Evolutionary conservation across 2,113 vertebrate species (phyloP), one percentile per base, ranked within the genome.

Genomic region (Zosterops lateralis): DNA sequence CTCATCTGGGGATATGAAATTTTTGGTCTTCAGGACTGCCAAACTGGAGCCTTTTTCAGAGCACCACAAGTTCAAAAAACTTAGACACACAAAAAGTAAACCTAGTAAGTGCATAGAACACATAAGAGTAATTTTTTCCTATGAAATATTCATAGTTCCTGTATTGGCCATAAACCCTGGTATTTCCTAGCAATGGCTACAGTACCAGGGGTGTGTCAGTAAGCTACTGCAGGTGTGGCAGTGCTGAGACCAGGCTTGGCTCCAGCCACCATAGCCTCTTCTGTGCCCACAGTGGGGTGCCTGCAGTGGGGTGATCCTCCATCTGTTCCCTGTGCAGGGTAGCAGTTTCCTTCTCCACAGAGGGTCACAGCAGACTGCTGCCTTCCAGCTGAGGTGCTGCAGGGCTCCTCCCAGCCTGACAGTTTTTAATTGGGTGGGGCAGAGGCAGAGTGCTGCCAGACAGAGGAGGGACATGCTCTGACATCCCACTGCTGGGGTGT

Each of bases 401-500:
- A 29, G 3, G 1, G 48, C 32, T 86, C 20, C 20, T 45, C 60
- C 50, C 64, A 73, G 1, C 25, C 22, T 22, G 13, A 26, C 17
- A 57, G 11, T 5, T 67, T 61, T 38, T 34, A 29, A 6, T 0
- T 6, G 31, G 6, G 6, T 16, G 22, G 2, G 2, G 54, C 58
- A 58, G 48, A 1, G 2, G 74, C 66, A 48, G 50, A 57, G 61
- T 2, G 0, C 38, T 57, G n/a, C 26, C 0, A 0, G 42, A 53
- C 12, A 24, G 42, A 26, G 0, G 1, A 66, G 48, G 57, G 61
- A 64, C 1, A 0, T 31, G 61, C 42, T 50, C 83, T 1, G 4
- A 38, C 34, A 19, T 28, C 53, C 66, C 17, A 2, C 38, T 42
- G 56, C 85, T 64, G 44, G 21, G 67, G 57, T 47, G 38, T 14